These are phyloP conservation scores for Yoshiicerus persimilis DNA, from an alignment of 1,140 invertebrate species.

Conservation along the genomic window DNA sequence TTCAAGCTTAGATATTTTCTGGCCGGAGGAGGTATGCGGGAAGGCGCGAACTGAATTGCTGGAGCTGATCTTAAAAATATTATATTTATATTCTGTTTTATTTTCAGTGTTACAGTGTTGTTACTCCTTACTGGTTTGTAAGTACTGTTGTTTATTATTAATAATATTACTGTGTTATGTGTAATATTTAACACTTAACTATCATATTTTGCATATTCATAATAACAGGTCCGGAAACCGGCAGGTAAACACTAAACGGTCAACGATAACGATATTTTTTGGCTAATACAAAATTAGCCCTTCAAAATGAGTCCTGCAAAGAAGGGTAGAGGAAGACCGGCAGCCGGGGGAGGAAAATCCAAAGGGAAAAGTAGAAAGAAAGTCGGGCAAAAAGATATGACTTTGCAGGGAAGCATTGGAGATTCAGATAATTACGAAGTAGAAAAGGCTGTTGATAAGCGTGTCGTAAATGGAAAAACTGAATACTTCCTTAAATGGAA, in stretches of 20 bases:
- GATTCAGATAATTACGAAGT: neutral
- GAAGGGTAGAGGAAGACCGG: neutral
- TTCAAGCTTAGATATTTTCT: too few relatives aligned
- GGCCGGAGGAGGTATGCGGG: too few relatives aligned
- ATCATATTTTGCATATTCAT: too few relatives aligned
- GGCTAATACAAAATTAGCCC: neutral
- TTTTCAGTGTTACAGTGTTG: too few relatives aligned
- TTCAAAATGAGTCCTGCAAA: neutral
- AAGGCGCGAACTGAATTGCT: too few relatives aligned
- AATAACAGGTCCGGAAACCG: neutral
- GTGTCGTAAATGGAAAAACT: slow-evolving; percentile 1
- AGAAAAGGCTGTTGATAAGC: slow-evolving; percentile 24
- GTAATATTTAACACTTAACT: too few relatives aligned
- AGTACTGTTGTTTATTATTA: too few relatives aligned
- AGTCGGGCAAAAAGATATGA: neutral
- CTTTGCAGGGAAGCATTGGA: neutral
- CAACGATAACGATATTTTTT: too few relatives aligned
- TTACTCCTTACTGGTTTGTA: too few relatives aligned
- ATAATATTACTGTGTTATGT: too few relatives aligned
- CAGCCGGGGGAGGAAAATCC: neutral
- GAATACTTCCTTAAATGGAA: slow-evolving; percentile 33
- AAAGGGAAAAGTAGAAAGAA: neutral
- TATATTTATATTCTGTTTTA: too few relatives aligned
- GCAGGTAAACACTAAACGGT: neutral
- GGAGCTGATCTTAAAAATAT: too few relatives aligned